Conservation (phyloP, 2,113 vertebrate genomes). For the Tragulus kanchil region DNA sequence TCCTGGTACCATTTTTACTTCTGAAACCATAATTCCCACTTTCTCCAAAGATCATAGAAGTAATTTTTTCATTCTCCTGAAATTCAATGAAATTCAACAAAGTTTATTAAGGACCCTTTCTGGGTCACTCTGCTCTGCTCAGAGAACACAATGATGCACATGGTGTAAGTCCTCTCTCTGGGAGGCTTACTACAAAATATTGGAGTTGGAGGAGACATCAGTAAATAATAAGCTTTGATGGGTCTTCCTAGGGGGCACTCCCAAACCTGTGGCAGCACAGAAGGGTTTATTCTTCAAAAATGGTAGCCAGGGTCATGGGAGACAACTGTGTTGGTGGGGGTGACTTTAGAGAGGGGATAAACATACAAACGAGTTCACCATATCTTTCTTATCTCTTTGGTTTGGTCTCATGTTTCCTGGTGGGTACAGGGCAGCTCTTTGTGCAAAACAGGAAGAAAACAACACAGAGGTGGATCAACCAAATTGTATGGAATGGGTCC, state of each 20-base stretch:
- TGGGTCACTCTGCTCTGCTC: background rate
- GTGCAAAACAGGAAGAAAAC: background rate
- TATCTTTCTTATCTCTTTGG: background rate
- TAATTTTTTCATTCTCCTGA: background rate
- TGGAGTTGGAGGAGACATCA: background rate
- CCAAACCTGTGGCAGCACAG: background rate
- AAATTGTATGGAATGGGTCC: background rate
- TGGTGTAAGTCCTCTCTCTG: background rate
- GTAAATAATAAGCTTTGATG: background rate
- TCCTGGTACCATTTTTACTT: background rate
- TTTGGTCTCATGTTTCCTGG: background rate
- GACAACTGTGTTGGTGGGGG: background rate
- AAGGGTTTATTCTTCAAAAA: background rate
- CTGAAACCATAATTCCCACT: background rate
- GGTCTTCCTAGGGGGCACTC: background rate
- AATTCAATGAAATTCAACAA: background rate
- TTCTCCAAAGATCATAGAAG: constrained; percentile 1
- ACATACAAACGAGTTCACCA: background rate
- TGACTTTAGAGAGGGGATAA: background rate
- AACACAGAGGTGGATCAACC: background rate
- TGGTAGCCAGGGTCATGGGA: background rate
- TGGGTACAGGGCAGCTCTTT: background rate
- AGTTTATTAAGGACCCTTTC: background rate
- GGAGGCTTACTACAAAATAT: background rate
- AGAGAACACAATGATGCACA: background rate